Evolutionary conservation across 2,888 invertebrate genomes (phyloP).

Genomic region (Odontothrips loti): DNA sequence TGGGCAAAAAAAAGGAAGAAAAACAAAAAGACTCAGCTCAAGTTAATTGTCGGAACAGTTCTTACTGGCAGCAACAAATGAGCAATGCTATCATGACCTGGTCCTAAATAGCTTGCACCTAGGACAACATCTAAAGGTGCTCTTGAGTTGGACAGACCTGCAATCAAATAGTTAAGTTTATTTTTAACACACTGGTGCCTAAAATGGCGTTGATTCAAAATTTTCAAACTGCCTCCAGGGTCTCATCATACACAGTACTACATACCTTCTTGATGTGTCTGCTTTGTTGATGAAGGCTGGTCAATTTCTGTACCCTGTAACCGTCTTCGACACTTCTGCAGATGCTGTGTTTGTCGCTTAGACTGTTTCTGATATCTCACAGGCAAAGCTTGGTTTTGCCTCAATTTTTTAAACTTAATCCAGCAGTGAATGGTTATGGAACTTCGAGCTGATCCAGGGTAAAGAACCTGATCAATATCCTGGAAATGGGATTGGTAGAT

Average conservation of each 20-base stretch:
- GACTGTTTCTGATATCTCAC: not conserved
- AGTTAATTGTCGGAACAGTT: not conserved
- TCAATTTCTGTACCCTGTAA: not conserved
- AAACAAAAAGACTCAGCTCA: not conserved
- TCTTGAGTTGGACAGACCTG: not conserved
- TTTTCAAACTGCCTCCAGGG: no score
- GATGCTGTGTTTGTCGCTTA: not conserved
- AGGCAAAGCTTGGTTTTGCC: not conserved
- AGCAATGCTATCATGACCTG: not conserved
- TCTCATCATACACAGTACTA: no score
- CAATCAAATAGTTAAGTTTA: not conserved
- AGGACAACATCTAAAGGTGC: conserved; percentile 1
- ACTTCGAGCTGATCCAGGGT: not conserved
- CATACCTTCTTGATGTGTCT: not conserved
- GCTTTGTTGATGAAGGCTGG: not conserved
- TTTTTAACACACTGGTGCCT: not conserved
- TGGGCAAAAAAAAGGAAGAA: not conserved
- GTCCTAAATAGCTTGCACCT: not conserved
- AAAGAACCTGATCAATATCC: not conserved
- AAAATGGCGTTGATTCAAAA: not conserved
- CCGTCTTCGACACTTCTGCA: not conserved
- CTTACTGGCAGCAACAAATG: not conserved
- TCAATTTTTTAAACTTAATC: not conserved
- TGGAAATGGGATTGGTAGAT: not conserved
- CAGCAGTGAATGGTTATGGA: not conserved